Conservation (phyloP, 2,797 vertebrate species). For the Gorsachius magnificus region DNA sequence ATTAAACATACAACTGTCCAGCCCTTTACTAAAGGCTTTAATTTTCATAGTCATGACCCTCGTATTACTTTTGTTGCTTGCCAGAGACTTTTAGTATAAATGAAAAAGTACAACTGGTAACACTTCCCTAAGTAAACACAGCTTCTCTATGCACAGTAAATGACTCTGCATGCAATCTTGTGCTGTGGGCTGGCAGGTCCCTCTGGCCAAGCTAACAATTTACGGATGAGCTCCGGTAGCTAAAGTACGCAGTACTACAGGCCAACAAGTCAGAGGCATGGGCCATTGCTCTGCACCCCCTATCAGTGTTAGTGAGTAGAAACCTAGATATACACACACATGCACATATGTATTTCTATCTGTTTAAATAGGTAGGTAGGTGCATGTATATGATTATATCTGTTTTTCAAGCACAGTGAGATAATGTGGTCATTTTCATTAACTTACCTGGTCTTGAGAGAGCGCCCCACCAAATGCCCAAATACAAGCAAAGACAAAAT, state of each 20-base stretch:
- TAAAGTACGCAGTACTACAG: neutral
- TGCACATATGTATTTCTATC: neutral
- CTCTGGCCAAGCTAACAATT: neutral
- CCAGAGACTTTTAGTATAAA: neutral
- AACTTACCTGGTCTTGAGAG: conserved; percentile 82
- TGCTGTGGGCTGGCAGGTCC: neutral
- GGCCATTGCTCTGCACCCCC: neutral
- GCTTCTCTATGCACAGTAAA: neutral
- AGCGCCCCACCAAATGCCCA: conserved; percentile 86
- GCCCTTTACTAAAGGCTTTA: neutral
- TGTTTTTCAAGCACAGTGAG: neutral
- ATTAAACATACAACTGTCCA: neutral
- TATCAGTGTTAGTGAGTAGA: neutral
- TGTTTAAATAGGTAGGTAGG: neutral
- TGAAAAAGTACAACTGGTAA: neutral
- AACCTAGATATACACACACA: neutral
- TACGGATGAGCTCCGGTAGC: neutral
- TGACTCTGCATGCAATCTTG: too few species aligned
- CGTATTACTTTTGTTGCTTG: neutral
- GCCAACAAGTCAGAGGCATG: neutral
- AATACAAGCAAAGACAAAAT: conserved; percentile 87
- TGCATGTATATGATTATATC: too few species aligned
- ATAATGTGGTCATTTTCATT: neutral
- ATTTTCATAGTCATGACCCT: neutral
- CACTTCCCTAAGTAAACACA: neutral